Evolutionary conservation across 2,797 vertebrate genomes (phyloP).

Genomic region (Passerculus sandwichensis): DNA sequence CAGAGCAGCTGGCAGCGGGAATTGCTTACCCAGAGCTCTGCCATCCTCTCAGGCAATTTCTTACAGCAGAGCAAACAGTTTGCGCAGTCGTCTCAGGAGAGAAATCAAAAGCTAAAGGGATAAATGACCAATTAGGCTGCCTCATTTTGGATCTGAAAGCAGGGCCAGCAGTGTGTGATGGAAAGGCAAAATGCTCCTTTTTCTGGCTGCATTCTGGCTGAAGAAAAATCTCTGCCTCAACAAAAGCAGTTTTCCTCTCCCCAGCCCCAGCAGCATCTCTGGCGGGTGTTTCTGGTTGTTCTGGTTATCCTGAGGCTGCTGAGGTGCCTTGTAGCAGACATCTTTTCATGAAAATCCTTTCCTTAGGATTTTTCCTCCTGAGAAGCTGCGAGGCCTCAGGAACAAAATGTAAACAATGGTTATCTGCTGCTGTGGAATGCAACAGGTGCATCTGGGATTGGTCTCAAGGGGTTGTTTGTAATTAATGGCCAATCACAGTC

Average conservation of each 20-base stretch:
- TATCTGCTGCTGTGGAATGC: too few species aligned
- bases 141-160: slow-evolving; percentile 4
- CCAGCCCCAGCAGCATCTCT: neutral
- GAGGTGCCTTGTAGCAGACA: neutral
- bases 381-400: too few species aligned
- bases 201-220: neutral
- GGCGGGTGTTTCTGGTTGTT: neutral
- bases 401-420: too few species aligned
- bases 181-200: slow-evolving; percentile 22
- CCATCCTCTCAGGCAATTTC: neutral
- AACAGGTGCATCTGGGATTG: too few species aligned
- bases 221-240: neutral
- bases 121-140: slow-evolving; percentile 38
- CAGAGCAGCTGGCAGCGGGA: neutral
- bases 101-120: slow-evolving; percentile 35
- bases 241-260: neutral
- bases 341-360: too few species aligned
- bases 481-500: too few species aligned
- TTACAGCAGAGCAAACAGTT: neutral
- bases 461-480: too few species aligned
- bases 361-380: too few species aligned
- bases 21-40: neutral
- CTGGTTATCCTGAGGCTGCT: neutral
- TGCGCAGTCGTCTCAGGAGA: neutral
- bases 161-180: neutral